Evolutionary conservation across 2,888 invertebrate genomes (phyloP).

Genomic region (Stegana nigrithorax): DNA sequence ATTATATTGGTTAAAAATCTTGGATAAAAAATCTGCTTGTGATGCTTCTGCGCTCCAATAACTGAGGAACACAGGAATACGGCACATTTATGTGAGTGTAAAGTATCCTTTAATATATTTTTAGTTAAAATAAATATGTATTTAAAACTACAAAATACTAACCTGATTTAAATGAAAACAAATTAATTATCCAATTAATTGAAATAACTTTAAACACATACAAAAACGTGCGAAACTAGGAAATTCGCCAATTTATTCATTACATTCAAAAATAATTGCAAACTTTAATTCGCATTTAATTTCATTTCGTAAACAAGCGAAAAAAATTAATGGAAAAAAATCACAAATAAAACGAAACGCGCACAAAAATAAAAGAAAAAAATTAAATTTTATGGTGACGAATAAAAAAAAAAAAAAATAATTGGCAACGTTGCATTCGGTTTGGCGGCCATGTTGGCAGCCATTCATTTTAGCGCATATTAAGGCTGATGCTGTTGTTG

Average conservation of each 20-base stretch:
- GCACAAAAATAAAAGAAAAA: not conserved
- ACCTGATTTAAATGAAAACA: no score
- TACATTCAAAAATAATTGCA: not conserved
- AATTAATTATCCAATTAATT: not conserved
- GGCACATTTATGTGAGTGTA: no score
- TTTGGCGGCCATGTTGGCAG: conserved; percentile 53
- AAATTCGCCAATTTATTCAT: not conserved
- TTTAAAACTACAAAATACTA: no score
- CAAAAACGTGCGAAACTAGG: not conserved
- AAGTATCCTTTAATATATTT: no score
- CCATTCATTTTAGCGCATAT: conserved; percentile 17
- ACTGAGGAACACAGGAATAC: no score
- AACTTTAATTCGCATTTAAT: conserved; percentile 16
- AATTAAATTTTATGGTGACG: not conserved
- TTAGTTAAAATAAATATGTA: no score
- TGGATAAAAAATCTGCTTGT: no score
- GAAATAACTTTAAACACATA: not conserved
- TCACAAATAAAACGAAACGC: not conserved
- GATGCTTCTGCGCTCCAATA: no score
- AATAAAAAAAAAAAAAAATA: conserved; percentile 38
- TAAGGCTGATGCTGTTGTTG: conserved; percentile 1
- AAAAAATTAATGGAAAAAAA: conserved; percentile 24
- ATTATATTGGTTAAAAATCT: no score
- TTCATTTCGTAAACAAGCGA: not conserved
- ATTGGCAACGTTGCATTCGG: conserved; percentile 56